Evolutionary conservation across 2,113 vertebrate genomes (phyloP), one percentile per base, ranked within the genome.

Genomic region (Meles meles): DNA sequence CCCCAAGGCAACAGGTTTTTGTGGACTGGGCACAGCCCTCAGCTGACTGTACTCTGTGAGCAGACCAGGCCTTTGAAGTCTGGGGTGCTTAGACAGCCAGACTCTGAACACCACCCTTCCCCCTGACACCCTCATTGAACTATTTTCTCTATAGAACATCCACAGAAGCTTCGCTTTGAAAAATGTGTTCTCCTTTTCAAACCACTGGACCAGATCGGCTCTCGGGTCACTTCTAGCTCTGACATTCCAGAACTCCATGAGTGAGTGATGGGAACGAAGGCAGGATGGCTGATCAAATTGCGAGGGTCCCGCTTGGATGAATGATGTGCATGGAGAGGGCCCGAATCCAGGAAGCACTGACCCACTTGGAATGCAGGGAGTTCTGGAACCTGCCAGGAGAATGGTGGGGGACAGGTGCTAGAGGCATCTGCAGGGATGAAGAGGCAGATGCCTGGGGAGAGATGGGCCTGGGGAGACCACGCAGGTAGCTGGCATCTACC

Each of bases 131-230:
- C n/a, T 2, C 34, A 0, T 17, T 29, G 44, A 44, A 71, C 90
- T 83, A 23, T 74, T 74, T 86, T 87, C 80, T 94, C 93, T 65
- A 13, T 6, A 87, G 47, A 71, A 80, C 6, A 6, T 84, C 55
- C 82, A 90, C 74, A 61, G 49, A 88, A 49, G 63, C 37, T 77
- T 90, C 65, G 76, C 86, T 92, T 65, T 90, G 55, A 94, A 93
- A 96, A 83, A 63, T 52, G 47, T 13, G 4, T 47, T 90, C 83
- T 71, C 61, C 13, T 69, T 96, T 74, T 4, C 83, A 94, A 96
- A 79, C 31, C 37, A 67, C n/a, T 49, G 44, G 12, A 47, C 52
- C 61, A 76, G 88, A 49, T 80, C 7, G 23, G 39, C 55, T 74
- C 82, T 6, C 49, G 93, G 94, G 81, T 59, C n/a, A 25, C 47